phyloP scores from a whole-genome alignment of 2,888 invertebrate species.

The Drosophila mettleri region DNA sequence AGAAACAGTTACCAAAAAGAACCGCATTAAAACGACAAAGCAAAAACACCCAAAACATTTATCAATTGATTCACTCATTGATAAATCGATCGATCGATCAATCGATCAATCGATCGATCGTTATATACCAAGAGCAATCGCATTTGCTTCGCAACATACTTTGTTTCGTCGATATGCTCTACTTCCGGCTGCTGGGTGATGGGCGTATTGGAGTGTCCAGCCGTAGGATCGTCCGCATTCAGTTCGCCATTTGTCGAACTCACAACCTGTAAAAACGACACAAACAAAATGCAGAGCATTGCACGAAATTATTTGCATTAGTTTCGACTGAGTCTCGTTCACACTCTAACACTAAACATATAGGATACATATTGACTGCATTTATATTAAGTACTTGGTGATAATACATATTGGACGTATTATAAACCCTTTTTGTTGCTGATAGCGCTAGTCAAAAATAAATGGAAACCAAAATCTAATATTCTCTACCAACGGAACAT shows the following conservation, averaged over 20 bases:
- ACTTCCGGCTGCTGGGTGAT: conserved; percentile 97
- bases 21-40: conserved; percentile 75
- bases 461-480: conserved; percentile 5
- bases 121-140: conserved; percentile 28
- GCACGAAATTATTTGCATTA: conserved; percentile 47
- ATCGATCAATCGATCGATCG: conserved; percentile 21
- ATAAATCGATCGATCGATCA: conserved; percentile 23
- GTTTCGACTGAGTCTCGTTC: conserved; percentile 10
- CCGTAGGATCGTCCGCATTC: conserved; percentile 97
- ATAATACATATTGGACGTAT: conserved; percentile 40
- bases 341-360: conserved; percentile 67
- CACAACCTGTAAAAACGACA: conserved; percentile 90
- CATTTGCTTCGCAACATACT: conserved; percentile 88
- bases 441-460: conserved; percentile 53
- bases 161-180: conserved; percentile 98
- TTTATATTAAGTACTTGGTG: conserved; percentile 43
- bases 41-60: conserved; percentile 57
- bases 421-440: conserved; percentile 30
- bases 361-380: conserved; percentile 51
- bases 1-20: conserved; percentile 68
- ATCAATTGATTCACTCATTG: conserved; percentile 20
- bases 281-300: conserved; percentile 29
- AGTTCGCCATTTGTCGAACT: conserved; percentile 98
- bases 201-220: conserved; percentile 98
- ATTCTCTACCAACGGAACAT: conserved; percentile 27